Conservation (phyloP, 2,888 invertebrate genomes). For the Scaptodrosophila latifasciaeformis region DNA sequence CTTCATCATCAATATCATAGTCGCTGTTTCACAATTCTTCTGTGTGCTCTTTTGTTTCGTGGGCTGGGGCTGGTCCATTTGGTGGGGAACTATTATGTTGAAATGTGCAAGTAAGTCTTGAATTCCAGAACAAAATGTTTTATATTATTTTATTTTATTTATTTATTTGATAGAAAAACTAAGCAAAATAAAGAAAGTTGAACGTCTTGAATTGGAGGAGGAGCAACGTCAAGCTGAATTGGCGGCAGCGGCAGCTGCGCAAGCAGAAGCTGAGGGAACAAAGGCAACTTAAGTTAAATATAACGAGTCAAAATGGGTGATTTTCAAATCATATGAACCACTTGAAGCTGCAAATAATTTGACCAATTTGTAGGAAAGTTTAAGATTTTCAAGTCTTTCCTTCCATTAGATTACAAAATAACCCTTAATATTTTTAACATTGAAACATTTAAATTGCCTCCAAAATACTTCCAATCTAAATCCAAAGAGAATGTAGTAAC, state of each 20-base stretch:
- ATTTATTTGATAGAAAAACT: conserved; percentile 78
- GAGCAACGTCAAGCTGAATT: conserved; percentile 74
- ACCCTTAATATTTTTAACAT: too few relatives aligned
- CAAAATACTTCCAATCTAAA: conserved; percentile 1
- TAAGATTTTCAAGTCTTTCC: too few relatives aligned
- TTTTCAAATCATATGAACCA: too few relatives aligned
- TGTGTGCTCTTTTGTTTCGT: conserved; percentile 95
- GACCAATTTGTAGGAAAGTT: too few relatives aligned
- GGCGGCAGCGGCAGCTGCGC: conserved; percentile 75
- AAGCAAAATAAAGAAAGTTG: conserved; percentile 78
- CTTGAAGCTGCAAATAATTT: too few relatives aligned
- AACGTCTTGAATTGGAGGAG: conserved; percentile 75
- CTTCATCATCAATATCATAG: conserved; percentile 88
- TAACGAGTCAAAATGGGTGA: background rate
- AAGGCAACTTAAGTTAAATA: conserved; percentile 37
- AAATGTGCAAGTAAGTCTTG: conserved; percentile 86
- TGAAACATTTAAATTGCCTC: background rate
- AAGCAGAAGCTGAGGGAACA: conserved; percentile 36
- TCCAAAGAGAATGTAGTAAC: background rate
- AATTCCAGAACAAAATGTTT: background rate
- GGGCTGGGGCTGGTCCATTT: conserved; percentile 98
- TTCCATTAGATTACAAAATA: too few relatives aligned
- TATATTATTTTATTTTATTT: background rate
- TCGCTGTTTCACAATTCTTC: conserved; percentile 92
- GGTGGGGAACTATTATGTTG: conserved; percentile 97